Base-by-base conservation (phyloP, 2,888 invertebrate species). In the Meta bourneti region DNA sequence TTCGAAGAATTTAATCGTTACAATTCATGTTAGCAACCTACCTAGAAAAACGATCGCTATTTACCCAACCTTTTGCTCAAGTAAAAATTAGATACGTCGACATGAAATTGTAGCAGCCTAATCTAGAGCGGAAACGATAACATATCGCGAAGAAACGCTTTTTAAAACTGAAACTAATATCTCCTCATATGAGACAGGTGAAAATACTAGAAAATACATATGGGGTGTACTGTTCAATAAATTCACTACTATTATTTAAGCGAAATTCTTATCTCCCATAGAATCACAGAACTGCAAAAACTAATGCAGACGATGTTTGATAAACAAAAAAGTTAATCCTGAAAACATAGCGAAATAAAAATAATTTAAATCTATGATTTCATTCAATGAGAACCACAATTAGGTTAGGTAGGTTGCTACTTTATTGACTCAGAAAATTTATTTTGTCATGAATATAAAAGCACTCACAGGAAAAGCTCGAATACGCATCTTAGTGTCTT, bases 381-480 rank as follows among this genome's bases (percentile, higher is more conserved):
- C 51, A 54, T 75, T 52, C 52, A 74, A 49, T 34, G 34, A 84
- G 75, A 75, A 75, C 48, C 49, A 48, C 52, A 84, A 61, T 84
- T 84, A 54, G 75, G 84, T 48, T 75, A 75, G 71, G 82, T 82
- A 84, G 74, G 54, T 75, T 61, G 75, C 34, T 49, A 34, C 52
- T 78, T 16, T 48, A 75, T 75, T 34, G 75, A 52, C 52, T 78
- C 78, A n/a, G 52, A 52, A 78, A 78, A 52, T 16, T 51, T 78
- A 84, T 74, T 72, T 54, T 82, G 71, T 82, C 82, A 71, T 77
- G 70, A 51, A 78, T 72, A 79, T 34, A 8, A 82, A 75, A 69
- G 19, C 71, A 93, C 95, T 95, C 94, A 95, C 95, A 90, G 95
- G 95, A 94, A 95, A 95, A 70, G 95, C 95, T 93, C 95, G 94